Conservation (phyloP, 2,888 invertebrate species). For the Limnephilus auricula region DNA sequence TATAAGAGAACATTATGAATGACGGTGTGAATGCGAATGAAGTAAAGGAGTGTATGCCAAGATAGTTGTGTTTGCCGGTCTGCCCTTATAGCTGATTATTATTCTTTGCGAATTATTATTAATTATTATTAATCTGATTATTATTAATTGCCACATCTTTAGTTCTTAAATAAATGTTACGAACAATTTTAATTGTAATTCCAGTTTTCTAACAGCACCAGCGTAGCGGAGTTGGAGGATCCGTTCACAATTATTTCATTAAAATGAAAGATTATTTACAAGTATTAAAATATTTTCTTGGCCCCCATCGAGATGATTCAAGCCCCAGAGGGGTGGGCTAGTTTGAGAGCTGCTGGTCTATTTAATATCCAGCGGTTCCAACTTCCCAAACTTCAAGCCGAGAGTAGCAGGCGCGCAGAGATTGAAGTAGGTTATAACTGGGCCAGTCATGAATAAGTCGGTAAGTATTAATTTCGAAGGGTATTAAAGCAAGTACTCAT, state of each 20-base stretch:
- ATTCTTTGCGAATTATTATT: too few species aligned
- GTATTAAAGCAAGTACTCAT: conserved; percentile 28
- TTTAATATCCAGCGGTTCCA: conserved; percentile 2
- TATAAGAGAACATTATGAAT: too few species aligned
- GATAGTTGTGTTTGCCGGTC: too few species aligned
- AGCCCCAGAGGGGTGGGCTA: neutral
- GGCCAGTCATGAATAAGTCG: conserved; percentile 33
- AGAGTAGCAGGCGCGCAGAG: neutral
- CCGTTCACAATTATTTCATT: neutral
- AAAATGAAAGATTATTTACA: neutral
- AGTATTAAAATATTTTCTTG: neutral
- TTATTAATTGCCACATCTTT: too few species aligned
- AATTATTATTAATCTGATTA: too few species aligned
- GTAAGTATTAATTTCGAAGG: conserved; percentile 35
- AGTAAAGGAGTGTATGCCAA: neutral
- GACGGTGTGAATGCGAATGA: neutral
- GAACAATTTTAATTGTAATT: too few species aligned
- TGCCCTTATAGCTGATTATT: too few species aligned
- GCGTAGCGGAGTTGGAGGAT: neutral
- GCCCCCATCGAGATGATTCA: neutral
- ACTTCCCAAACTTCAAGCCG: neutral
- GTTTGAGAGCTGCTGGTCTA: neutral
- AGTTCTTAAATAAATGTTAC: too few species aligned
- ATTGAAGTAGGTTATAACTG: conserved; percentile 15
- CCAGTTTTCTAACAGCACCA: neutral